Conservation (phyloP, 2,113 vertebrate genomes). For the Centropus bengalensis region DNA sequence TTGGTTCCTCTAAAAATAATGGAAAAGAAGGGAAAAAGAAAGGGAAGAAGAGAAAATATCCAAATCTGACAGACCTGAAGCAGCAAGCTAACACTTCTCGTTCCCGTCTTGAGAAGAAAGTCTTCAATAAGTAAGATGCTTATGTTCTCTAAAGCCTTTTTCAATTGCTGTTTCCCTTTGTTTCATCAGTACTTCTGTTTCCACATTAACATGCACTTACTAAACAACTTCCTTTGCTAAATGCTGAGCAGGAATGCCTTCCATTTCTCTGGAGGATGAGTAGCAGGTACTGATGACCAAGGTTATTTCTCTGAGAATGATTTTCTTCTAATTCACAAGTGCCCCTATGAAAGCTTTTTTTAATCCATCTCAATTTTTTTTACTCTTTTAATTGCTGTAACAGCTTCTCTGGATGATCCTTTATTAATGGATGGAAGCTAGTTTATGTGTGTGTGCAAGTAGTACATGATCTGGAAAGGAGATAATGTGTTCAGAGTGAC, state of each 20-base stretch:
- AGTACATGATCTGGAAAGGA: background rate
- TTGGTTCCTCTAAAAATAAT: constrained; percentile 82
- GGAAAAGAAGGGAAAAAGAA: constrained; percentile 75
- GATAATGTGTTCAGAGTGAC: background rate
- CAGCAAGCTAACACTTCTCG: constrained; percentile 83
- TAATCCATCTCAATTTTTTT: background rate
- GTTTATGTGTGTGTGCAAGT: background rate
- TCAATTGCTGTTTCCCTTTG: background rate
- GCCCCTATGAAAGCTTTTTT: background rate
- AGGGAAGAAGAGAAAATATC: constrained; percentile 83
- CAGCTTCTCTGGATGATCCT: background rate
- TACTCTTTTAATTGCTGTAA: background rate
- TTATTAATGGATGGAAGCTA: background rate
- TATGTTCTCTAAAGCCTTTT: background rate
- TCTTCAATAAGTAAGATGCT: constrained; percentile 90
- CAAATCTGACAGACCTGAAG: constrained; percentile 90
- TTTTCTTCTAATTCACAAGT: background rate
- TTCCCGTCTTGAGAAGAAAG: constrained; percentile 87
- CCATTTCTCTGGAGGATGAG: background rate
- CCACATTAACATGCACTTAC: background rate
- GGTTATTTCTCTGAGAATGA: background rate
- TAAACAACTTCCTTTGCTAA: background rate
- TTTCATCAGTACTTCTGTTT: background rate
- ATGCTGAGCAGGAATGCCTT: background rate
- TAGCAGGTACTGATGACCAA: background rate